Percentiles rank a stretch among this genome's conserved stretches.
phyloP scores from a whole-genome alignment of 2,797 vertebrate species.

The Pteropus rufus region DNA sequence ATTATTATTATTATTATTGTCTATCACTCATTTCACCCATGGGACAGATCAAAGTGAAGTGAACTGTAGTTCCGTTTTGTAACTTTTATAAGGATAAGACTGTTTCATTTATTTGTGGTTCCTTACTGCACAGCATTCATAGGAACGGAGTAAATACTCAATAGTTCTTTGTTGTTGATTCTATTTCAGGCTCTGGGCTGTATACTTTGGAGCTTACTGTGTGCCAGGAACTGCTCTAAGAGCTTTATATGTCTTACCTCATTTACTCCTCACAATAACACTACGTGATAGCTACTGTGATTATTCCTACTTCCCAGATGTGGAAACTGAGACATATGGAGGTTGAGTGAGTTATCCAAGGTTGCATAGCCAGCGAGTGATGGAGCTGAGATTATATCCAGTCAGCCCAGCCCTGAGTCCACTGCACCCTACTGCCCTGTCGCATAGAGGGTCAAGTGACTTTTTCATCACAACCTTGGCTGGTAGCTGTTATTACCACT shows the following conservation, averaged over 20 bases:
- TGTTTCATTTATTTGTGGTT: not conserved
- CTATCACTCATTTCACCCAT: not conserved
- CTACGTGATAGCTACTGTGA: not conserved
- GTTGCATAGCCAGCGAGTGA: not conserved
- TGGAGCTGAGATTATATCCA: not conserved
- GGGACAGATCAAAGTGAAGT: not conserved
- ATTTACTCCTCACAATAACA: not conserved
- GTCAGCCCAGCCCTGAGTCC: not conserved
- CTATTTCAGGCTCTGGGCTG: not conserved
- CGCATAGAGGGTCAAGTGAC: not conserved
- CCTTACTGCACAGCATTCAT: fast-evolving
- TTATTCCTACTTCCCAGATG: not conserved
- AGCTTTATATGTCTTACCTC: not conserved
- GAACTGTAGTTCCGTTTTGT: not conserved
- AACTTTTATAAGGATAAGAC: not conserved
- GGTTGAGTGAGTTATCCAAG: not conserved
- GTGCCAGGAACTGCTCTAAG: not conserved
- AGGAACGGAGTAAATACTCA: not conserved
- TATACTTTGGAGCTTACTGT: not conserved
- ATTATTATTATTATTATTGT: not conserved
- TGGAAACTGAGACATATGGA: not conserved
- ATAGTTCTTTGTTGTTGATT: not conserved
- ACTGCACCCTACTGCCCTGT: too few species aligned
- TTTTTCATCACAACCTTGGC: not conserved
- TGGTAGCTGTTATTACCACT: not conserved